Evolutionary conservation across 2,888 invertebrate genomes (phyloP).

Genomic region (Hydropsyche betteni): DNA sequence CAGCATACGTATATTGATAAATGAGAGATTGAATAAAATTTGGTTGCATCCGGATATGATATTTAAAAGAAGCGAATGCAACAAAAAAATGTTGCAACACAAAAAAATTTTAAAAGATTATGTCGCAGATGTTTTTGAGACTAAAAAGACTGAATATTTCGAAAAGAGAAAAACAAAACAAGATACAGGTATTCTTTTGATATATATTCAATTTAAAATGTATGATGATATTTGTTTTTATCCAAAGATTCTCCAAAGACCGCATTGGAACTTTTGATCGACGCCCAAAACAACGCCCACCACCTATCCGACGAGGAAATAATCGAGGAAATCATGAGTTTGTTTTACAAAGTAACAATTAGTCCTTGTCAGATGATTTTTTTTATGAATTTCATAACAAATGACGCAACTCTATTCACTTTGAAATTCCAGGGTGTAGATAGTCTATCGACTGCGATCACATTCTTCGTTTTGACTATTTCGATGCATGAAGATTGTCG

Average conservation of each 20-base stretch:
- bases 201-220: too few relatives aligned
- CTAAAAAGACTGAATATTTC: slow-evolving; percentile 17
- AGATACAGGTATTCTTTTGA: not conserved
- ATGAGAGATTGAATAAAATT: slow-evolving; percentile 15
- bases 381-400: too few relatives aligned
- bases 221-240: too few relatives aligned
- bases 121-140: not conserved
- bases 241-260: slow-evolving; percentile 18
- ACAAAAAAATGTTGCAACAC: not conserved
- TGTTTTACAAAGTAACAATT: slow-evolving; percentile 26
- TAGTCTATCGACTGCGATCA: not conserved
- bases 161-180: not conserved
- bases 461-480: slow-evolving; percentile 30
- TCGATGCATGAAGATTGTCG: slow-evolving; percentile 33
- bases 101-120: slow-evolving; percentile 8
- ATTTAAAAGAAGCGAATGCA: slow-evolving; percentile 1
- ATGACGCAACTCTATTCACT: not conserved
- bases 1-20: not conserved
- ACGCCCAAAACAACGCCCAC: slow-evolving; percentile 33
- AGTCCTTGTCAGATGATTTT: too few relatives aligned
- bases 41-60: slow-evolving; percentile 27
- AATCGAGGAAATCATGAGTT: slow-evolving; percentile 41
- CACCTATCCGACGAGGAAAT: slow-evolving; percentile 35
- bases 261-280: slow-evolving; percentile 29
- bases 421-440: slow-evolving; percentile 31